A percentile compares a stretch with the other conserved stretches of the same genome.
Evolutionary conservation across 2,113 vertebrate genomes (phyloP).

Genomic region (Rhipidura dahli): DNA sequence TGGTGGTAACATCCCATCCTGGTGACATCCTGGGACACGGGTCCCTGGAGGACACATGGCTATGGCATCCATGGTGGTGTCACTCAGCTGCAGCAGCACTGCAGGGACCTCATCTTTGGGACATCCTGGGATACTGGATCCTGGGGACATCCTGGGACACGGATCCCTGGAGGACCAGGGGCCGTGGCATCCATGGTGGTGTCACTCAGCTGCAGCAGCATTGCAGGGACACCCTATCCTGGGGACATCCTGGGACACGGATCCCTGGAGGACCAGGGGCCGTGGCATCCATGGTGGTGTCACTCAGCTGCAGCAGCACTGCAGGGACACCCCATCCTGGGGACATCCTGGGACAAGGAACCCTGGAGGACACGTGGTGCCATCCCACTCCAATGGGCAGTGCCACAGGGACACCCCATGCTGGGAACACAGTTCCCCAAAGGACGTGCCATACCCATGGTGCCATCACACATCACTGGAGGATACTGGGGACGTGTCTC

Average conservation of each 20-base stretch:
- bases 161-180: not conserved
- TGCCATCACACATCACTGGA: not conserved
- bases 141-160: not conserved
- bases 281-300: not conserved
- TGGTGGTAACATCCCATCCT: not conserved
- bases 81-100: no score
- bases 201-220: not conserved
- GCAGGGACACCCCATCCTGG: not conserved
- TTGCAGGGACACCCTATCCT: not conserved
- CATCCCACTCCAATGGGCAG: accelerated
- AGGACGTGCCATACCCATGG: not conserved
- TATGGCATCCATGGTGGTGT: not conserved
- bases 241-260: no score
- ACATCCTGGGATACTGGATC: not conserved
- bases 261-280: not conserved
- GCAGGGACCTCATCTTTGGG: not conserved
- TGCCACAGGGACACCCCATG: not conserved
- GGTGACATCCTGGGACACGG: not conserved
- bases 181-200: accelerated
- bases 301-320: not conserved
- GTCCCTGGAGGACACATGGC: not conserved
- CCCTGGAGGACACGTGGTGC: not conserved
- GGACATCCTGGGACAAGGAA: not conserved
- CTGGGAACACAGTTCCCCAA: accelerated
- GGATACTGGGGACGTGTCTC: not conserved